These are phyloP conservation scores for Tetropium fuscum DNA, from an alignment of 2,888 invertebrate genomes.

Conservation along the genomic window DNA sequence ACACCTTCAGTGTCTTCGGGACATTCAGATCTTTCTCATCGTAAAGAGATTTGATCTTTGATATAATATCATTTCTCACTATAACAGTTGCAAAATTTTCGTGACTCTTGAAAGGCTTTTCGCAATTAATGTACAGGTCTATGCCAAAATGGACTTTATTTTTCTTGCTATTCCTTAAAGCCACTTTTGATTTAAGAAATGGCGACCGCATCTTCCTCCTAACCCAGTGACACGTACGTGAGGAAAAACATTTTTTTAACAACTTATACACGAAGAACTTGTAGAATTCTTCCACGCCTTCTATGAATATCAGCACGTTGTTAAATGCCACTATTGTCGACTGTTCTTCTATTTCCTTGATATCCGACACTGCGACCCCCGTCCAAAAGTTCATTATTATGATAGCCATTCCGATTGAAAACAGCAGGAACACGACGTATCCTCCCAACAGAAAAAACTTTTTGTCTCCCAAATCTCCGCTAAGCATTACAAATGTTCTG, in stretches of 20 bases:
- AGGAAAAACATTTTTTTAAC: background rate
- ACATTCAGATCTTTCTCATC: constrained; percentile 6
- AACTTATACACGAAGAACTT: background rate
- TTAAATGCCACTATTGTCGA: constrained; percentile 16
- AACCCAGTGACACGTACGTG: background rate
- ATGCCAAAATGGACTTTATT: constrained; percentile 9
- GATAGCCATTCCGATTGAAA: constrained; percentile 13
- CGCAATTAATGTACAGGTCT: constrained; percentile 10
- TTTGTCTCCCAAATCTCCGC: constrained; percentile 21
- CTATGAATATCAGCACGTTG: constrained; percentile 19
- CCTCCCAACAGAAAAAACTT: constrained; percentile 5
- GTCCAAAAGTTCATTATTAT: constrained; percentile 24
- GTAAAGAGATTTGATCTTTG: constrained; percentile 12
- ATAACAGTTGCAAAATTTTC: background rate
- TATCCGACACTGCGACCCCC: constrained; percentile 21
- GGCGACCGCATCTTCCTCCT: background rate
- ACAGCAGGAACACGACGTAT: constrained; percentile 11
- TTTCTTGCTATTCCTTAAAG: background rate
- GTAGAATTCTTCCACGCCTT: constrained; percentile 10
- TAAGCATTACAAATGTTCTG: constrained; percentile 13
- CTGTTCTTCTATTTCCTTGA: constrained; percentile 24
- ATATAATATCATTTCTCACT: constrained; percentile 7
- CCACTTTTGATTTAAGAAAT: constrained; percentile 6
- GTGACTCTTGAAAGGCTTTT: constrained; percentile 6
- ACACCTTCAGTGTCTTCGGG: background rate